Evolutionary conservation across 1,140 invertebrate species (phyloP).

Genomic region (Dinoponera quadriceps): DNA sequence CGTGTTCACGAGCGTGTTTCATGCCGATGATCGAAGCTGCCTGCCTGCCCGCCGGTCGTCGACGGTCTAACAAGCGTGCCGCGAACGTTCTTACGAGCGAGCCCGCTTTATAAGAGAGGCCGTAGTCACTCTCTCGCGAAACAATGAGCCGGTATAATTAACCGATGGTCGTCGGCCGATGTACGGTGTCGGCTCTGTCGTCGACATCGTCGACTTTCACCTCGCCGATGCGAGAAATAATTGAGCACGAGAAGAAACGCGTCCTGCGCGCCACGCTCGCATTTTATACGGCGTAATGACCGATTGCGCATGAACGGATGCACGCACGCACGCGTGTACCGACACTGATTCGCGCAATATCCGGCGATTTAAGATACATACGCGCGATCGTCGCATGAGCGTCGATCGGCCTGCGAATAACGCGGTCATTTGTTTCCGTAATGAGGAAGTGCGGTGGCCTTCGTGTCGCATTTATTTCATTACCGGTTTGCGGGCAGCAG

Average conservation of each 20-base stretch:
- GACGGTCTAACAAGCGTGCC: slow-evolving; percentile 29
- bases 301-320: slow-evolving; percentile 21
- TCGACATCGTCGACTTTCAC: slow-evolving; percentile 42
- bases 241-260: slow-evolving; percentile 9
- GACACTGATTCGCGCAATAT: slow-evolving; percentile 4
- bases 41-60: slow-evolving; percentile 28
- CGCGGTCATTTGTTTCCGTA: slow-evolving; percentile 10
- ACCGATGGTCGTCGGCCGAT: slow-evolving; percentile 5
- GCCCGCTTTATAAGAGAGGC: not conserved
- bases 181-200: not conserved
- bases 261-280: not conserved
- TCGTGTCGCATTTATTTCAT: slow-evolving; percentile 13
- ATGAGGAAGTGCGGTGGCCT: not conserved
- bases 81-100: slow-evolving; percentile 17
- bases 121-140: not conserved
- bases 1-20: slow-evolving; percentile 42
- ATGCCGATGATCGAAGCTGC: slow-evolving; percentile 34
- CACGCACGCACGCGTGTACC: not conserved
- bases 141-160: slow-evolving; percentile 43
- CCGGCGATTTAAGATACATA: not conserved
- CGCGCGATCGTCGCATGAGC: not conserved
- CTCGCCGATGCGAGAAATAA: slow-evolving; percentile 42
- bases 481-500: not conserved
- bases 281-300: slow-evolving; percentile 4
- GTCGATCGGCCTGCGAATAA: not conserved